Percentiles rank a stretch among this genome's conserved stretches.
phyloP scores from a whole-genome alignment of 1,140 invertebrate species.

The Drosophila eugracilis region DNA sequence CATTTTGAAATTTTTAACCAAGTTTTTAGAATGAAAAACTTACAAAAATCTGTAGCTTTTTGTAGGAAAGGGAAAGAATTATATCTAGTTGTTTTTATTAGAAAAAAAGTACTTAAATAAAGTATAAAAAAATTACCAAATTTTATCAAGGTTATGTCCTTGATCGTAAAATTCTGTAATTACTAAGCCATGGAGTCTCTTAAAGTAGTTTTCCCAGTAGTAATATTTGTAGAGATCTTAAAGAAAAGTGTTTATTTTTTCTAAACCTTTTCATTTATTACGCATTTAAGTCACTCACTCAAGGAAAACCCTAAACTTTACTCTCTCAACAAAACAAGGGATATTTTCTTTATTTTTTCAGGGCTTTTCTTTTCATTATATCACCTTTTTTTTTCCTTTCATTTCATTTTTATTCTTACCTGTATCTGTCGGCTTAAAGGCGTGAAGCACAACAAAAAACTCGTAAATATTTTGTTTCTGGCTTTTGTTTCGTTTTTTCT shows the following conservation, averaged over 20 bases:
- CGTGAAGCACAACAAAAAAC: slow-evolving; percentile 73
- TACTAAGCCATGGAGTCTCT: too few relatives aligned
- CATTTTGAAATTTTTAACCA: too few relatives aligned
- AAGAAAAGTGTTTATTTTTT: not conserved
- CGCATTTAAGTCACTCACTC: not conserved
- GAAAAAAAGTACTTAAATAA: too few relatives aligned
- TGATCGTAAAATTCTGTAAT: too few relatives aligned
- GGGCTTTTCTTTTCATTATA: slow-evolving; percentile 56
- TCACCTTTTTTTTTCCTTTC: slow-evolving; percentile 12
- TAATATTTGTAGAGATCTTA: not conserved
- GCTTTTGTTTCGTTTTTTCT: slow-evolving; percentile 29
- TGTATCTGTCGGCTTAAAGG: slow-evolving; percentile 79
- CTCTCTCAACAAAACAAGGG: slow-evolving; percentile 47
- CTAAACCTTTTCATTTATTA: slow-evolving; percentile 2
- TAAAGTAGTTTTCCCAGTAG: not conserved
- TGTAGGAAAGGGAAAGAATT: too few relatives aligned
- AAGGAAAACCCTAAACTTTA: slow-evolving; percentile 8
- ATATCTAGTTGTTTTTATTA: too few relatives aligned
- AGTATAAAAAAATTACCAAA: too few relatives aligned
- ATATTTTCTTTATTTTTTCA: slow-evolving; percentile 50
- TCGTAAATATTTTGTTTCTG: slow-evolving; percentile 70
- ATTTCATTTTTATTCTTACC: slow-evolving; percentile 24
- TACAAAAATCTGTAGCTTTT: too few relatives aligned
- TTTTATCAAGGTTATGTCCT: too few relatives aligned
- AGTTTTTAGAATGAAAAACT: too few relatives aligned